Conservation (phyloP, 1,140 invertebrate genomes). For the Odontomachus brunneus region DNA sequence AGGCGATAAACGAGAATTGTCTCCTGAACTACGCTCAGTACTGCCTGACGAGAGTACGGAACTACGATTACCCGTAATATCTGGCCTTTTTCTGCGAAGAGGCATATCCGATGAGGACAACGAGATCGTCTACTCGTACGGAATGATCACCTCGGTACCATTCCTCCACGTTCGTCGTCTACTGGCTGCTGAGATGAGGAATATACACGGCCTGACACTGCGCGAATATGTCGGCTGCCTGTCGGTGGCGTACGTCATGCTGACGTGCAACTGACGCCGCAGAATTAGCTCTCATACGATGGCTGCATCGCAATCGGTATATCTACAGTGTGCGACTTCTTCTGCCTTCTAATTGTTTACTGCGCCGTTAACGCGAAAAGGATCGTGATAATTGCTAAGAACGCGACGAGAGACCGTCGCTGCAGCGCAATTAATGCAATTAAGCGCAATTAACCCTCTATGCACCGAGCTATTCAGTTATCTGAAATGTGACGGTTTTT, state of each 20-base stretch:
- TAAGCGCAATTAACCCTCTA: too few relatives aligned
- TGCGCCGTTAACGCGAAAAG: background rate
- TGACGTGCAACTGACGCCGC: slow-evolving; percentile 85
- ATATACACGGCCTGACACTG: slow-evolving; percentile 89
- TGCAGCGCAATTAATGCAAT: too few relatives aligned
- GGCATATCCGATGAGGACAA: background rate
- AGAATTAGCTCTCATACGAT: slow-evolving; percentile 14
- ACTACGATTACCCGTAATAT: slow-evolving; percentile 1
- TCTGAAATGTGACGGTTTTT: too few relatives aligned
- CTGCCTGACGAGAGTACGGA: slow-evolving; percentile 71
- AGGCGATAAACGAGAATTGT: background rate
- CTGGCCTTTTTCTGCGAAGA: slow-evolving; percentile 38
- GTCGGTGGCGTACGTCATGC: slow-evolving; percentile 86
- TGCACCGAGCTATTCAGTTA: too few relatives aligned
- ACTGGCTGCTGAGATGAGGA: slow-evolving; percentile 89
- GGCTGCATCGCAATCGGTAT: slow-evolving; percentile 58
- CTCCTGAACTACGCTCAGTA: slow-evolving; percentile 67
- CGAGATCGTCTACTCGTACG: slow-evolving; percentile 55
- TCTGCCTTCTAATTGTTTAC: background rate
- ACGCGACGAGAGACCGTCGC: too few relatives aligned
- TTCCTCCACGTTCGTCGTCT: slow-evolving; percentile 90
- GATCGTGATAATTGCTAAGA: too few relatives aligned
- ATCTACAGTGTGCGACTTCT: slow-evolving; percentile 15
- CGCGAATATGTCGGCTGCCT: slow-evolving; percentile 88
- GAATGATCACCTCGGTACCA: slow-evolving; percentile 88